Evolutionary conservation across 2,113 vertebrate genomes (phyloP).

Genomic region (Muscicapa adusta): DNA sequence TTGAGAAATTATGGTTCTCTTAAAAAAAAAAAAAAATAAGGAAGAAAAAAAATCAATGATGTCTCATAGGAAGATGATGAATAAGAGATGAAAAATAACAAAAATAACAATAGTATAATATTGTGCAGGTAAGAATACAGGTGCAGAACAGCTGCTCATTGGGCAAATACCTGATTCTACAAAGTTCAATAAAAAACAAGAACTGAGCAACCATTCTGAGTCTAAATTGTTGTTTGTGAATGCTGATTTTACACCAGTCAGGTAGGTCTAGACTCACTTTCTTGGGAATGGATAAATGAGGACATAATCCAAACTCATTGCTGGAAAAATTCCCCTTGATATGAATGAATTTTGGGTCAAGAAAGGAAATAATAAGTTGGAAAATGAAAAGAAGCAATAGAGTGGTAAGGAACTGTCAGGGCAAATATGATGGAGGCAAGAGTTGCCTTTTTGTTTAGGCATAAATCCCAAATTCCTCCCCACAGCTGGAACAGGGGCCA

Average conservation of each 20-base stretch:
- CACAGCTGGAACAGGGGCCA: not conserved
- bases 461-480: not conserved
- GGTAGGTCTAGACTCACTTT: not conserved
- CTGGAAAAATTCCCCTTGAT: not conserved
- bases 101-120: not conserved
- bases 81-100: not conserved
- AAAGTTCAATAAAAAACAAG: not conserved
- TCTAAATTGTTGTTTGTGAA: not conserved
- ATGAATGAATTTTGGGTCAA: not conserved
- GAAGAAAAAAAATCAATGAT: not conserved
- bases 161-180: not conserved
- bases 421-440: not conserved
- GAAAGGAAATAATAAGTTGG: not conserved
- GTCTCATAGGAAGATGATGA: not conserved
- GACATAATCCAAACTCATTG: not conserved
- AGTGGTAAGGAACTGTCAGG: not conserved
- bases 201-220: not conserved
- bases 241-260: not conserved
- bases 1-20: not conserved
- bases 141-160: not conserved
- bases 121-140: not conserved
- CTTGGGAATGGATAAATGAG: not conserved
- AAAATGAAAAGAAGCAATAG: not conserved
- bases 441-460: not conserved
- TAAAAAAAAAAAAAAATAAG: not conserved